A percentile compares a stretch with the other conserved stretches of the same genome.
Evolutionary conservation across 1,140 invertebrate genomes (phyloP).

Genomic region (Cepaea nemoralis): DNA sequence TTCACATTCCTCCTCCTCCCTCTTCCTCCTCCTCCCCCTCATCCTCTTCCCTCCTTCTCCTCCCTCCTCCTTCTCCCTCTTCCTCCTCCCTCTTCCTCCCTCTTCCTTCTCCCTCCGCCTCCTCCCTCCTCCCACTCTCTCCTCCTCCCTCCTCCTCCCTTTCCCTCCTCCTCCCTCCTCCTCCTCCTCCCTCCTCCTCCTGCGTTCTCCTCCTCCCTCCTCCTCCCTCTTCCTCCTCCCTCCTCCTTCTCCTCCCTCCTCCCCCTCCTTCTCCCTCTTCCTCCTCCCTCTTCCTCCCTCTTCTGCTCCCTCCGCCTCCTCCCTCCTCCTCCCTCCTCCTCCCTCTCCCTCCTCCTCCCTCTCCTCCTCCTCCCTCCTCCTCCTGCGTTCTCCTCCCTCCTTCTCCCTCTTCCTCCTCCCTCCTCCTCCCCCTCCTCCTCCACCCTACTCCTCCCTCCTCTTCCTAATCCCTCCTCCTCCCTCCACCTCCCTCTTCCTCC

Average conservation of each 20-base stretch:
- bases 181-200: not conserved
- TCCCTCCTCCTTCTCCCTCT: slow-evolving; percentile 7
- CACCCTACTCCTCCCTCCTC: not conserved
- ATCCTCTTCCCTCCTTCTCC: not conserved
- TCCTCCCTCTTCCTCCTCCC: not conserved
- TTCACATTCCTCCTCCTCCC: no score
- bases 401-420: not conserved
- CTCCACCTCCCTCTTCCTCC: no score
- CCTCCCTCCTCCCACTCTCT: no score
- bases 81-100: slow-evolving; percentile 1
- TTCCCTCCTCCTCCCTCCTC: not conserved
- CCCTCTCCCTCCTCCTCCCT: not conserved
- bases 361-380: not conserved
- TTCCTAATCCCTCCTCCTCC: no score
- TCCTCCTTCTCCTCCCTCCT: not conserved
- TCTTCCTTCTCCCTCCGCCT: no score
- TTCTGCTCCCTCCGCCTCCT: no score
- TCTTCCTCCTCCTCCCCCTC: not conserved
- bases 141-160: not conserved
- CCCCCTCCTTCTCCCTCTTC: not conserved
- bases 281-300: not conserved
- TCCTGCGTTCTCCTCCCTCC: not conserved
- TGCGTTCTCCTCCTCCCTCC: not conserved
- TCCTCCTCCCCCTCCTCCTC: not conserved
- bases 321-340: no score